phyloP scores from a whole-genome alignment of 2,888 invertebrate genomes.

The Oxystoma pomonae region DNA sequence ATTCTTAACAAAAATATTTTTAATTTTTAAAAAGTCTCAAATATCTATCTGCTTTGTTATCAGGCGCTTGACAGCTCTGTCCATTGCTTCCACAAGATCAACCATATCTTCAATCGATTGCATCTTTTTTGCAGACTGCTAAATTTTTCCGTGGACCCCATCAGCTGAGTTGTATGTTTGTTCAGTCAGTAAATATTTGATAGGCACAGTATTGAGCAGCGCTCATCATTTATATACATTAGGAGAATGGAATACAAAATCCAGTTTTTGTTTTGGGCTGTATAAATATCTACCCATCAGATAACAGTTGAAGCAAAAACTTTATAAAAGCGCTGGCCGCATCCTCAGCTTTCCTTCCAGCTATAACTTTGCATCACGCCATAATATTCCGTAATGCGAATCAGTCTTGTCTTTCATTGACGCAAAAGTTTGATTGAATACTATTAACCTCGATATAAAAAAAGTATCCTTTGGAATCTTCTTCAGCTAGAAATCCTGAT shows the following conservation, averaged over 20 bases:
- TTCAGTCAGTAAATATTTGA: conserved; percentile 8
- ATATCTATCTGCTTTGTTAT: background rate
- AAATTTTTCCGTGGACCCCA: conserved; percentile 14
- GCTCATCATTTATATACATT: background rate
- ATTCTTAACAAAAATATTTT: background rate
- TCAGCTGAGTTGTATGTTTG: conserved; percentile 16
- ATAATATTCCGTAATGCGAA: conserved; percentile 9
- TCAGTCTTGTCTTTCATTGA: conserved; percentile 5
- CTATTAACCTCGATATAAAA: conserved; percentile 8
- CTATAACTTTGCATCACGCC: conserved; percentile 17
- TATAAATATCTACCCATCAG: conserved; percentile 8
- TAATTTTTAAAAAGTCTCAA: background rate
- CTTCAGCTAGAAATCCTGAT: background rate
- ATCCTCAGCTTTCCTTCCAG: conserved; percentile 8
- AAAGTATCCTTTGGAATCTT: conserved; percentile 2
- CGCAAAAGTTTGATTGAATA: conserved; percentile 12
- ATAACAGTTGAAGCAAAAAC: conserved; percentile 8
- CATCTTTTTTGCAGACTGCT: conserved; percentile 6
- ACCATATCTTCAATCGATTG: no score
- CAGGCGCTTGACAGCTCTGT: background rate
- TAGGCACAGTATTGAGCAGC: background rate
- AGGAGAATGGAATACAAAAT: background rate
- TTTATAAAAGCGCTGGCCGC: conserved; percentile 6
- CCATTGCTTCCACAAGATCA: background rate
- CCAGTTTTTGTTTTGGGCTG: conserved; percentile 1